Conservation (phyloP, 1,140 invertebrate species). For the Drosophila sp. region DNA sequence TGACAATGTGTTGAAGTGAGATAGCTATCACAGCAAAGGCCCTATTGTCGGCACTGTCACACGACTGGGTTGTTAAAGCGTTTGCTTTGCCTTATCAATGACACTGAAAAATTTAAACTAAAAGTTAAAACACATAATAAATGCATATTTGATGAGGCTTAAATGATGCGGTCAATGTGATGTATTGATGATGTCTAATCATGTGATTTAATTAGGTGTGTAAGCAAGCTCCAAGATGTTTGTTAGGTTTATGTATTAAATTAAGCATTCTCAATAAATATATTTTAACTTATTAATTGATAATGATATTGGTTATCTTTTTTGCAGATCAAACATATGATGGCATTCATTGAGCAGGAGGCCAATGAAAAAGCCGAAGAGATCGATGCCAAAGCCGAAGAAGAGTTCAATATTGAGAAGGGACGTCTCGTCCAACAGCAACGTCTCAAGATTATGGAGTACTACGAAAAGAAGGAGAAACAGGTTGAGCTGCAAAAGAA, state of each 20-base stretch:
- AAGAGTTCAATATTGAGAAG: conserved; percentile 99
- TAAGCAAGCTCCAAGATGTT: neutral
- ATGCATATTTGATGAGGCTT: conserved; percentile 20
- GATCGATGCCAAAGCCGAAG: conserved; percentile 99
- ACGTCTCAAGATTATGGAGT: conserved; percentile 99
- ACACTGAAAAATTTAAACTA: conserved; percentile 37
- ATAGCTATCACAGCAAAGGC: conserved; percentile 47
- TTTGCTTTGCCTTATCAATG: conserved; percentile 32
- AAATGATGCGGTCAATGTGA: conserved; percentile 2
- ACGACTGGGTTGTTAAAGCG: conserved; percentile 54
- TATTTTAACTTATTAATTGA: neutral
- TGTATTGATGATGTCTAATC: conserved; percentile 26
- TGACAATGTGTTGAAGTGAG: conserved; percentile 63
- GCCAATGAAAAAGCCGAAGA: conserved; percentile 99
- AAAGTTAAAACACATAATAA: conserved; percentile 47
- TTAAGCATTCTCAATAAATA: too few relatives aligned
- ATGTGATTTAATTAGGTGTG: conserved; percentile 48
- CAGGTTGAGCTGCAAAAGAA: conserved; percentile 99
- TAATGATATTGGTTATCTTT: neutral
- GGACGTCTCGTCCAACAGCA: conserved; percentile 99
- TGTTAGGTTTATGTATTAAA: conserved; percentile 6
- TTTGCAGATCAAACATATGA: conserved; percentile 99
- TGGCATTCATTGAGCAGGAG: conserved; percentile 99
- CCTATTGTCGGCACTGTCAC: conserved; percentile 64
- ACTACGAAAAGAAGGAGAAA: conserved; percentile 99